Conservation (phyloP, 2,113 vertebrate species). For the Murina feae region DNA sequence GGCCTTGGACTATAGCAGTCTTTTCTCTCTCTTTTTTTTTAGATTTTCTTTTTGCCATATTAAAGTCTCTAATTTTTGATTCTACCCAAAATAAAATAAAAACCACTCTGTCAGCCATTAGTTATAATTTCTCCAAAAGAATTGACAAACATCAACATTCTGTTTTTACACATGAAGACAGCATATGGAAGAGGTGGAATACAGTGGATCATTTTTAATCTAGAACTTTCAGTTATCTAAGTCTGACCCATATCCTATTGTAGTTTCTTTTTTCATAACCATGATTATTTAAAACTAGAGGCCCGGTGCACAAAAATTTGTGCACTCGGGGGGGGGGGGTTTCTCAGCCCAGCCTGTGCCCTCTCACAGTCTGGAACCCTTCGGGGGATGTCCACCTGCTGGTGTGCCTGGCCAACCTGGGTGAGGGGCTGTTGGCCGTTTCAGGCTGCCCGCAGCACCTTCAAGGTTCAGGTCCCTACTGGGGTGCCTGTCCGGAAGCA, state of each 20-base stretch:
- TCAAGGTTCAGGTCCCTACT: too few species aligned
- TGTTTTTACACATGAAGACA: not conserved
- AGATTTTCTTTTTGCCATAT: not conserved
- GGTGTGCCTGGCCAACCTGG: too few species aligned
- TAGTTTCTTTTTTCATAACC: not conserved
- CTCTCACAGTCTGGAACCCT: too few species aligned
- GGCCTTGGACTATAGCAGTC: not conserved
- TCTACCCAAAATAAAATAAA: not conserved
- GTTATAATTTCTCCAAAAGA: not conserved
- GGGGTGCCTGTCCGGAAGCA: too few species aligned
- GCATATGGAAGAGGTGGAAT: not conserved
- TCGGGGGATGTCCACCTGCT: too few species aligned
- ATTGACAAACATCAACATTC: not conserved
- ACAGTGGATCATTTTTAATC: not conserved
- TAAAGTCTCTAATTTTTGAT: not conserved
- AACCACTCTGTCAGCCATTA: not conserved
- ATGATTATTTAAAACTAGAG: not conserved
- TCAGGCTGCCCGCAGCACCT: too few species aligned
- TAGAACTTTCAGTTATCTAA: not conserved
- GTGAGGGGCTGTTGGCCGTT: too few species aligned
- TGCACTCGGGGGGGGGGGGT: too few species aligned
- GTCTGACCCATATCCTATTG: not conserved
- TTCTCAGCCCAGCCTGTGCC: too few species aligned
- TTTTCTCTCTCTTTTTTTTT: not conserved
- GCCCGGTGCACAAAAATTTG: too few species aligned